Evolutionary conservation across 2,113 vertebrate species (phyloP).

Genomic region (Melospiza georgiana): DNA sequence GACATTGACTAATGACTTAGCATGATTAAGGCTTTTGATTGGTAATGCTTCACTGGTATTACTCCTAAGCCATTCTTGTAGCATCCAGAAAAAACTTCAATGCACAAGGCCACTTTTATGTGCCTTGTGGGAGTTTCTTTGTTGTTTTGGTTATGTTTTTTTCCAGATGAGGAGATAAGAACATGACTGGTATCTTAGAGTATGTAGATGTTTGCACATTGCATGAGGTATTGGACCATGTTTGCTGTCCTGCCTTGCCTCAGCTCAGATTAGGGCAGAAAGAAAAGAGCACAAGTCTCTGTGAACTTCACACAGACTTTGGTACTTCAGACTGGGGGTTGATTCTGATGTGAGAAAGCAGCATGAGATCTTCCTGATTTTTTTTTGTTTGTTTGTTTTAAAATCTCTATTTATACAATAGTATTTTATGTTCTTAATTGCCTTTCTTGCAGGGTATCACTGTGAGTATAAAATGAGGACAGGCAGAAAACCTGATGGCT

Average conservation of each 20-base stretch:
- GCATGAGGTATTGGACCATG: neutral
- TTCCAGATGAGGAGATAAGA: neutral
- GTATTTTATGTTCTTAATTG: neutral
- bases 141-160: neutral
- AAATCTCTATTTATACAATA: neutral
- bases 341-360: neutral
- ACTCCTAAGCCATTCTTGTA: neutral
- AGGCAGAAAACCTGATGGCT: constrained; percentile 91
- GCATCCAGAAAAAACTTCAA: neutral
- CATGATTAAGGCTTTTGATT: neutral
- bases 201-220: neutral
- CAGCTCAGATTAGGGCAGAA: neutral
- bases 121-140: neutral
- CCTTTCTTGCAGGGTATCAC: constrained; percentile 84
- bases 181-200: neutral
- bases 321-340: neutral
- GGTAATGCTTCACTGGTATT: neutral
- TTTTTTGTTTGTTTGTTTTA: neutral
- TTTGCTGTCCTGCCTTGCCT: neutral
- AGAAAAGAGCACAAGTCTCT: rapidly evolving
- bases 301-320: neutral
- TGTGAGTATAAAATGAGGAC: constrained; percentile 95
- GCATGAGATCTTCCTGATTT: neutral
- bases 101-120: neutral
- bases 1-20: neutral